Evolutionary conservation across 2,888 invertebrate species (phyloP).

Genomic region (Peribatodes rhomboidaria): DNA sequence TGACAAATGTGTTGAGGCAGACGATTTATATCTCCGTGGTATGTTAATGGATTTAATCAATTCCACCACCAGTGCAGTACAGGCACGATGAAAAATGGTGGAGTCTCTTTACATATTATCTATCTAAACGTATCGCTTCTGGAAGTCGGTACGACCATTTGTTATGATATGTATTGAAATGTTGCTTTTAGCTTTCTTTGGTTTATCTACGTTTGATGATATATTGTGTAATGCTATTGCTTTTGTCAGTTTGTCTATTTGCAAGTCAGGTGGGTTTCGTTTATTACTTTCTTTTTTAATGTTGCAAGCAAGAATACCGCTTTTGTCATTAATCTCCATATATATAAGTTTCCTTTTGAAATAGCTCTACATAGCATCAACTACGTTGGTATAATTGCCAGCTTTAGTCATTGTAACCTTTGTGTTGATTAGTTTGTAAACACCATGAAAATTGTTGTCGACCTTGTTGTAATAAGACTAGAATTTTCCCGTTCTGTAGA

Average conservation of each 20-base stretch:
- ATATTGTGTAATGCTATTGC: slow-evolving; percentile 39
- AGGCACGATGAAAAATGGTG: slow-evolving; percentile 67
- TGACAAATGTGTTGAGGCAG: slow-evolving; percentile 69
- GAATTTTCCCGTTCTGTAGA: slow-evolving; percentile 44
- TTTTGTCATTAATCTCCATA: neutral
- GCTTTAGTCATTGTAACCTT: neutral
- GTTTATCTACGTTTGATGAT: slow-evolving; percentile 42
- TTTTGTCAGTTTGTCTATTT: slow-evolving; percentile 37
- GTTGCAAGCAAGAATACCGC: neutral
- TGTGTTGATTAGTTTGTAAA: slow-evolving; percentile 11
- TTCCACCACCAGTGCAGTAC: slow-evolving; percentile 56
- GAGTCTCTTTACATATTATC: slow-evolving; percentile 59
- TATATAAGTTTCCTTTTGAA: neutral
- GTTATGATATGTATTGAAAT: slow-evolving; percentile 52
- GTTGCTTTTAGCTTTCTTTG: slow-evolving; percentile 47
- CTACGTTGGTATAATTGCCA: neutral
- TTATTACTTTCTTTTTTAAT: slow-evolving; percentile 26
- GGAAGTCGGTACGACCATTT: slow-evolving; percentile 51
- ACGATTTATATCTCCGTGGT: slow-evolving; percentile 68
- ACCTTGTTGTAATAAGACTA: slow-evolving; percentile 9
- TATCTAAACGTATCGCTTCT: slow-evolving; percentile 57
- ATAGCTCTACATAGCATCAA: neutral
- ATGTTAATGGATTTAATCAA: slow-evolving; percentile 74
- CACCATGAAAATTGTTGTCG: slow-evolving; percentile 11
- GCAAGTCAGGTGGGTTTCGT: slow-evolving; percentile 28